Base-by-base conservation (phyloP, 2,888 invertebrate genomes). In the Ptychoptera contaminata region DNA sequence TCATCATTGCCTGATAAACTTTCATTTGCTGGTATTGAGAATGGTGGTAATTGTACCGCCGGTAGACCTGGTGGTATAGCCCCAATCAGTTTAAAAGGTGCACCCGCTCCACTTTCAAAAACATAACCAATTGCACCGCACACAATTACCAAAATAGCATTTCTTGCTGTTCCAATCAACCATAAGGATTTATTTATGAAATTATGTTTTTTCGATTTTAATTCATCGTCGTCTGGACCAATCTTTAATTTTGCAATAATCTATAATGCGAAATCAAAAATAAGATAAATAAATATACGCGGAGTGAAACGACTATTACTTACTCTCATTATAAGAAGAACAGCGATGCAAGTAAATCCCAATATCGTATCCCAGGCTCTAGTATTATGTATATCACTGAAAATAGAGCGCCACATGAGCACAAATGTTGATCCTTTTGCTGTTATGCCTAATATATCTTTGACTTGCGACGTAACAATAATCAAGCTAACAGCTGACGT, bases 401-500 rank as follows among this genome's bases (percentile, higher is more conserved):
- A 74, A 40, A 90, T 75, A 48, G 80, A 79, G 44, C 69, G 73
- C 79, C 85, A 82, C 58, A 83, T 80, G 54, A 82, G 76, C 43
- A 87, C 58, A 58, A 90, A 86, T 1, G 87, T 87, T 34, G 74
- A 70, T 15, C 86, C 86, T 35, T 69, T 70, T 11, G 80, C 81
- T 14, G 65, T 54, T 53, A 87, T 79, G 2, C 84, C 85, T 43
- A 88, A 71, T 42, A 88, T 68, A 58, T 85, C 83, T 65, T 87
- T 87, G 16, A 88, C 70, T 66, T 91, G 91, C n/a, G 88, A 87
- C 1, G 85, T 81, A 36, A 87, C 77, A 54, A 91, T 91, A 56
- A 90, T 84, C 42, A 91, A 70, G 30, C 90, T 87, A 10, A 87
- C 90, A 2, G 90, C 90, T 1, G 88, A 88, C 2, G 90, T 90